phyloP scores from a whole-genome alignment of 2,113 vertebrate species.

The Pan paniscus region DNA sequence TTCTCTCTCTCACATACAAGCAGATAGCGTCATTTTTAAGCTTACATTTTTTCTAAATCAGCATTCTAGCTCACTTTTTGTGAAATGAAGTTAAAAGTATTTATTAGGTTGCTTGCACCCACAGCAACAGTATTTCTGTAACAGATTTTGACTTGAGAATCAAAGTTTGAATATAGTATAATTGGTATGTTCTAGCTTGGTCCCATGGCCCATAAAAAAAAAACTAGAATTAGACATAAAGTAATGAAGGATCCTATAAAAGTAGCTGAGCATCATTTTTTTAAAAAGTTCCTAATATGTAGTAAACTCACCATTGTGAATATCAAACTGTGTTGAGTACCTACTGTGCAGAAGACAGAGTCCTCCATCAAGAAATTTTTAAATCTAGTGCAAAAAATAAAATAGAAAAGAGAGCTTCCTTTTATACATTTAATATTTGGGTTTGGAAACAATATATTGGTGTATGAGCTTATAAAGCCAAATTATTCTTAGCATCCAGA shows the following conservation, averaged over 20 bases:
- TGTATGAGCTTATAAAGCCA: slow-evolving; percentile 62
- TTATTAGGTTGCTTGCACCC: background rate
- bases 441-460: slow-evolving; percentile 54
- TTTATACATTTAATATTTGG: slow-evolving; percentile 21
- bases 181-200: background rate
- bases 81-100: background rate
- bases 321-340: background rate
- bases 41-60: background rate
- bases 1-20: background rate
- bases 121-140: background rate
- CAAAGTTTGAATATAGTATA: background rate
- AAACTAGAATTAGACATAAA: background rate
- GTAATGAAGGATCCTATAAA: background rate
- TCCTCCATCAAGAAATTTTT: background rate
- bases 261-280: background rate
- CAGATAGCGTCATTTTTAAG: background rate
- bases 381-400: slow-evolving; percentile 17
- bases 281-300: background rate
- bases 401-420: background rate
- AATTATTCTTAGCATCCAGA: slow-evolving; percentile 77
- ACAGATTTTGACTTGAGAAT: background rate
- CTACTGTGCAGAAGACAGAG: background rate
- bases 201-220: background rate
- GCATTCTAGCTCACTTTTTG: background rate
- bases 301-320: background rate